Evolutionary conservation across 2,113 vertebrate species (phyloP).

Genomic region (Zosterops pallidus): DNA sequence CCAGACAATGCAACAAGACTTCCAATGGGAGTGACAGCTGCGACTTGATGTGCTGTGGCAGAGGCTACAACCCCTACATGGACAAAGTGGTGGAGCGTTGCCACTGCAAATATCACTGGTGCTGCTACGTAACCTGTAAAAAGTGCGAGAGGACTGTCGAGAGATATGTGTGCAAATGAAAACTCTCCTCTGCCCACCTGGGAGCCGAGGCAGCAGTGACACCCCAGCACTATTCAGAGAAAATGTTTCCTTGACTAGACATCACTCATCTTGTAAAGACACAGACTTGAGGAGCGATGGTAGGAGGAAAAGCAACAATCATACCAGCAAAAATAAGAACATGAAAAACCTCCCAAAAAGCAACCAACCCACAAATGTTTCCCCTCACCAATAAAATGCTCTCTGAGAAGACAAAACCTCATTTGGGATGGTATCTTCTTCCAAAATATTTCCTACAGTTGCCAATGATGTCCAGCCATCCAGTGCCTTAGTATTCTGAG

Average conservation of each 20-base stretch:
- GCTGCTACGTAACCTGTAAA: conserved; percentile 98
- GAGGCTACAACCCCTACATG: conserved; percentile 96
- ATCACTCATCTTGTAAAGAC: neutral
- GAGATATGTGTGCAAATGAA: conserved; percentile 96
- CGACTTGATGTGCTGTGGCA: conserved; percentile 97
- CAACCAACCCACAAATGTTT: neutral
- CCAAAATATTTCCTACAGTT: neutral
- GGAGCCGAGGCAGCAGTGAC: conserved; percentile 9
- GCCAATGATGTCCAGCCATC: neutral
- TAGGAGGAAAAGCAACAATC: neutral
- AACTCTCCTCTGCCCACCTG: neutral
- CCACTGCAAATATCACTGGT: conserved; percentile 99
- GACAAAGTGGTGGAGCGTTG: conserved; percentile 95
- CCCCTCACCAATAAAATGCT: neutral
- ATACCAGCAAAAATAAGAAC: neutral
- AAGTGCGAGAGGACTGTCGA: conserved; percentile 93
- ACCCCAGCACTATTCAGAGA: conserved; percentile 75
- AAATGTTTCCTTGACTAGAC: neutral
- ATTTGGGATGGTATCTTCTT: neutral
- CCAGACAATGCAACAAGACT: conserved; percentile 97
- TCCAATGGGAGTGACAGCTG: conserved; percentile 96
- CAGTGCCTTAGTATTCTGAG: conserved; percentile 7
- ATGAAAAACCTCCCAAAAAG: neutral
- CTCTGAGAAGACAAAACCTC: neutral
- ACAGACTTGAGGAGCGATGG: neutral